Base-by-base conservation (phyloP, 1,140 invertebrate genomes). In the Bombus waltoni region DNA sequence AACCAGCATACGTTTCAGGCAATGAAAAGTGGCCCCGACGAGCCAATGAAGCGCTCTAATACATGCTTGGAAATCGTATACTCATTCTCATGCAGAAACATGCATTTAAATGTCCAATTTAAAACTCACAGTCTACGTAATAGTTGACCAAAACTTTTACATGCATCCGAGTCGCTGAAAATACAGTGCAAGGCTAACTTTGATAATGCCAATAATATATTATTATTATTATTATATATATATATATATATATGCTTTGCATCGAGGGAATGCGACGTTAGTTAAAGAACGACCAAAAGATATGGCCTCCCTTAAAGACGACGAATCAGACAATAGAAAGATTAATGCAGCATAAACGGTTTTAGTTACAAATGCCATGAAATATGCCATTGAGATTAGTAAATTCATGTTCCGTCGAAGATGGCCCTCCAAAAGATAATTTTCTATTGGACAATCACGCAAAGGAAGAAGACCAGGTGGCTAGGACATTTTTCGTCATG, bases 401-500 rank as follows among this genome's bases (percentile, higher is more conserved):
- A 53, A 53, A 53, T 53, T 53, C 8, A 8, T 22, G 1, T 53
- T 53, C 0, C 8, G 18, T 53, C 6, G 6, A 22, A 53, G 5
- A 62, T 62, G 59, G 4, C 2, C 0, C 28, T 4, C 28, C 28
- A 28, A 13, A 62, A 13, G 59, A 0, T 62, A 28, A 75, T 38
- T 28, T 47, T 10, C 53, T 15, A 18, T 40, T 9, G 6, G 38
- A 40, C 15, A 5, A 28, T n/a, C 38, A 68, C 11, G 40, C n/a
- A 76, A 72, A 68, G 62, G 68, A 40, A 66, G 13, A 47, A 35
- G 53, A 85, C 42, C 71, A 68, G 40, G 70, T 62, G 72, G 10
- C 38, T 40, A 66, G 79, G 80, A 80, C 84, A 89, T 40, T 89
- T 89, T 88, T 83, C 77, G 18, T 35, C 1, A 44, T 42, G 44